phyloP scores from a whole-genome alignment of 2,113 vertebrate genomes.

The Petaurus breviceps region DNA sequence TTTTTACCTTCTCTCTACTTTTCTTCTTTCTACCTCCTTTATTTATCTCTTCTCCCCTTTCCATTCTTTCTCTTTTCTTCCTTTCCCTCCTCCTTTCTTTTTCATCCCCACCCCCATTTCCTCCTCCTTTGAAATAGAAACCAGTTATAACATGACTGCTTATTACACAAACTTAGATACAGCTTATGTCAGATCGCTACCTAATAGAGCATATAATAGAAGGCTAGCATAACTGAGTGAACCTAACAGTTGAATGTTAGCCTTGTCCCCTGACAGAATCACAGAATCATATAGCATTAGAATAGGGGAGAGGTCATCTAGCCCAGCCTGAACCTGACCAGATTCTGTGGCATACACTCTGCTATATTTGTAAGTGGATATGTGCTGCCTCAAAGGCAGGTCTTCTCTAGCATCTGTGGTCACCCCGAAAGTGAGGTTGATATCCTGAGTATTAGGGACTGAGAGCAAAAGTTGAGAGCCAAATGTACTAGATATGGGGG shows the following conservation, averaged over 20 bases:
- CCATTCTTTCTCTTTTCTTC: not conserved
- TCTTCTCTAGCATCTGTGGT: not conserved
- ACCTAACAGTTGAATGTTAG: not conserved
- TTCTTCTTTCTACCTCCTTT: not conserved
- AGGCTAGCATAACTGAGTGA: not conserved
- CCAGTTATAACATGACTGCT: not conserved
- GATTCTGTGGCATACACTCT: not conserved
- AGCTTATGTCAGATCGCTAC: not conserved
- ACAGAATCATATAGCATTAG: not conserved
- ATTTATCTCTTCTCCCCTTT: not conserved
- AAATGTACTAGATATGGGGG: not conserved
- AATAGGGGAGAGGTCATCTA: not conserved
- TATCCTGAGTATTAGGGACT: not conserved
- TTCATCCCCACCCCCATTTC: not conserved
- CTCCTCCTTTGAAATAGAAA: not conserved
- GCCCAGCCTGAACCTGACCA: not conserved
- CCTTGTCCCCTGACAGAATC: not conserved
- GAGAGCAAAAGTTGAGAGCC: not conserved
- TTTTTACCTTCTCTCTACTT: not conserved
- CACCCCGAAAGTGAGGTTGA: not conserved
- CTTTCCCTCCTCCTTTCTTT: not conserved
- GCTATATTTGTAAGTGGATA: not conserved
- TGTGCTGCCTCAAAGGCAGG: not conserved
- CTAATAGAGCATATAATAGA: not conserved
- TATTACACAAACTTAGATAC: conserved; percentile 4